Conservation (phyloP, 1,140 invertebrate species). For the Danaus melanippus region DNA sequence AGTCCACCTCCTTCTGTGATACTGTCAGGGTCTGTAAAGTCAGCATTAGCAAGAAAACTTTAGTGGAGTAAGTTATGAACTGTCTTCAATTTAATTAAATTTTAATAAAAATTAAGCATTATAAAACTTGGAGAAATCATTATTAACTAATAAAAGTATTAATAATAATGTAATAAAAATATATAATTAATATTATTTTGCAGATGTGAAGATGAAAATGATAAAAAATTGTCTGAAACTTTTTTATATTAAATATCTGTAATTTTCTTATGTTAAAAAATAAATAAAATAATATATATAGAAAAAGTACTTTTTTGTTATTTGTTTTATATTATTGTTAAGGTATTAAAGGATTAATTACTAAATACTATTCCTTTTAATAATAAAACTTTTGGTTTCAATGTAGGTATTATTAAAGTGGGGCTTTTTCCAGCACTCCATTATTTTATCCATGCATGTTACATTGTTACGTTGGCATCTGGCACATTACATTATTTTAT, state of each 20-base stretch:
- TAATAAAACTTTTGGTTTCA: background rate
- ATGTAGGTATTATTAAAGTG: too few species aligned
- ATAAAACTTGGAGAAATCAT: too few species aligned
- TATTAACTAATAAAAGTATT: background rate
- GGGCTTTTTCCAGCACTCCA: too few species aligned
- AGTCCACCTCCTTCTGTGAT: constrained; percentile 41
- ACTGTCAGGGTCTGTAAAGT: constrained; percentile 35
- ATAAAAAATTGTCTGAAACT: background rate
- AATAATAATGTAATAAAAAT: too few species aligned
- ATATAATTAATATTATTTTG: constrained; percentile 3
- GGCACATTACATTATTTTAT: too few species aligned
- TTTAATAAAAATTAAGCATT: background rate
- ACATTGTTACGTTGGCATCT: too few species aligned
- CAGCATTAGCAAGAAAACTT: constrained; percentile 29
- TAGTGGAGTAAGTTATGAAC: constrained; percentile 35
- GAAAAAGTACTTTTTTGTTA: too few species aligned
- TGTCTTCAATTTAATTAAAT: background rate
- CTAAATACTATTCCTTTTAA: background rate
- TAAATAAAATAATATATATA: too few species aligned
- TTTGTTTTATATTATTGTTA: too few species aligned
- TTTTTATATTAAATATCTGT: too few species aligned
- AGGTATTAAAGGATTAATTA: background rate
- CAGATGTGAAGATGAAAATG: constrained; percentile 17
- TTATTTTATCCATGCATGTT: too few species aligned
- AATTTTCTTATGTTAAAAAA: too few species aligned